These are phyloP conservation scores for Caenorhabditis uteleia DNA, from an alignment of 2,888 invertebrate species.

Conservation along the genomic window DNA sequence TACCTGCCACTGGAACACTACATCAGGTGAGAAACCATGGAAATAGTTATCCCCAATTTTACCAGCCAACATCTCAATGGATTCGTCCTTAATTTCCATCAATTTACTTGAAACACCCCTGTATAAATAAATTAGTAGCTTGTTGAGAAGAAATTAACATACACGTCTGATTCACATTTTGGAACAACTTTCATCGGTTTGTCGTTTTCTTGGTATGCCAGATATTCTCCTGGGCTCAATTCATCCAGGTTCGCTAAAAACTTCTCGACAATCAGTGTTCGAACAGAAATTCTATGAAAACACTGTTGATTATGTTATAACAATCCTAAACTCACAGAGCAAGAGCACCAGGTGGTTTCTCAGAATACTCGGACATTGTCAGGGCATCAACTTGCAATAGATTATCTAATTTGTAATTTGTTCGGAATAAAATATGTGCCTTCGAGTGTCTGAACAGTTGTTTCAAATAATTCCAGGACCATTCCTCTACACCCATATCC, in stretches of 20 bases:
- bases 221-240: constrained; percentile 13
- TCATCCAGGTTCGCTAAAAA: constrained; percentile 3
- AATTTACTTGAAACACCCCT: constrained; percentile 4
- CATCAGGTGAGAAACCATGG: constrained; percentile 22
- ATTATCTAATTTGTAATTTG: constrained; percentile 12
- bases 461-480: constrained; percentile 34
- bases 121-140: neutral
- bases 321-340: constrained; percentile 13
- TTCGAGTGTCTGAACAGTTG: constrained; percentile 15
- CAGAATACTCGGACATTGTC: constrained; percentile 7
- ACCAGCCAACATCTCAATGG: neutral
- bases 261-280: constrained; percentile 17
- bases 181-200: constrained; percentile 11
- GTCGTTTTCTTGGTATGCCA: constrained; percentile 8
- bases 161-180: constrained; percentile 1
- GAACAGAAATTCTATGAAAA: constrained; percentile 23
- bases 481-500: constrained; percentile 24
- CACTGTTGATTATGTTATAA: neutral
- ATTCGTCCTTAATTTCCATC: constrained; percentile 5
- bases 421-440: constrained; percentile 20
- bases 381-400: constrained; percentile 21
- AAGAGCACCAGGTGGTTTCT: constrained; percentile 9
- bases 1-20: constrained; percentile 28
- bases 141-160: neutral
- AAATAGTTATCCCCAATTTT: constrained; percentile 7